Conservation (phyloP, 2,888 invertebrate species). For the Drosophila meridionalis region DNA sequence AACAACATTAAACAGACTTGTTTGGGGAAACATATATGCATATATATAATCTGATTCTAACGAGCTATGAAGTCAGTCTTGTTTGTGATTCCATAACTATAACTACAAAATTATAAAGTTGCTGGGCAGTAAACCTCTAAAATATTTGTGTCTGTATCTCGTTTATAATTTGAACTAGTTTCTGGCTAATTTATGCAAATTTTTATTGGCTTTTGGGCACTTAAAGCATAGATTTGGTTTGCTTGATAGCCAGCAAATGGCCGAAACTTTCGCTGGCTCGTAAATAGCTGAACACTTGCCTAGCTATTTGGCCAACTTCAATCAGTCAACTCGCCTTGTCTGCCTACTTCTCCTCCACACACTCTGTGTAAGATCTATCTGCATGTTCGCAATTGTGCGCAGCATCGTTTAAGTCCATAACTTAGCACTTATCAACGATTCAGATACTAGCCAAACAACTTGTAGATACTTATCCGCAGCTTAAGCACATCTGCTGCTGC, state of each 20-base stretch:
- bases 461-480: conserved; percentile 63
- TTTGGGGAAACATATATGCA: not conserved
- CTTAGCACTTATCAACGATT: conserved; percentile 63
- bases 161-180: conserved; percentile 12
- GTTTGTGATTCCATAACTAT: not conserved
- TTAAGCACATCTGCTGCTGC: conserved; percentile 51
- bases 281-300: conserved; percentile 20
- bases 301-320: conserved; percentile 9
- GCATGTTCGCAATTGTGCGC: conserved; percentile 51
- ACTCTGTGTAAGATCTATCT: conserved; percentile 18
- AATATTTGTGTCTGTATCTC: conserved; percentile 5
- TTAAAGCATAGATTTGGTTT: conserved; percentile 39
- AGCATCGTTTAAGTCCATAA: conserved; percentile 58
- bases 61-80: not conserved
- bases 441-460: conserved; percentile 64
- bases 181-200: conserved; percentile 41
- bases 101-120: not conserved
- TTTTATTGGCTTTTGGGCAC: conserved; percentile 44
- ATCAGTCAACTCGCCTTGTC: conserved; percentile 18
- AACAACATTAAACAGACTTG: conserved; percentile 3
- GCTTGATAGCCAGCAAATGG: conserved; percentile 13
- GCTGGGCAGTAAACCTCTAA: not conserved
- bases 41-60: not conserved
- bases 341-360: not conserved
- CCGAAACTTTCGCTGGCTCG: conserved; percentile 43